Conservation (phyloP, 2,888 invertebrate genomes). For the Empis stercorea region DNA sequence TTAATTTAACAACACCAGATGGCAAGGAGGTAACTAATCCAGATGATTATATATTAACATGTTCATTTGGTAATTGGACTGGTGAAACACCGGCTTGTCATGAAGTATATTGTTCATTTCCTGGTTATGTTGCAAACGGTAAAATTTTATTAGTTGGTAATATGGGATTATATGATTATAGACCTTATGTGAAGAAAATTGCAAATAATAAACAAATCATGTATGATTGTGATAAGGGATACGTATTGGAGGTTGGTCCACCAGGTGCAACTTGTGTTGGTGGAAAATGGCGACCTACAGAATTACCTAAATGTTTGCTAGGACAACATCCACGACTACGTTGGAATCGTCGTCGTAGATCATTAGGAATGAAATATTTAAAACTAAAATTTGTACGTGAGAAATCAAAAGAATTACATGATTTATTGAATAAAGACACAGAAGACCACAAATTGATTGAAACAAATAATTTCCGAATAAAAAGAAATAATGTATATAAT, state of each 20-base stretch:
- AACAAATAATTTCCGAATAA: neutral
- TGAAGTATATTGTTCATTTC: constrained; percentile 86
- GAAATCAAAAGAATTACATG: constrained; percentile 18
- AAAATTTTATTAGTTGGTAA: constrained; percentile 86
- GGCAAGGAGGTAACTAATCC: constrained; percentile 37
- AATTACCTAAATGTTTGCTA: constrained; percentile 69
- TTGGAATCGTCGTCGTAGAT: constrained; percentile 58
- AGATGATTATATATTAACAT: constrained; percentile 60
- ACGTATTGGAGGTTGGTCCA: constrained; percentile 72
- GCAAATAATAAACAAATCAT: constrained; percentile 88
- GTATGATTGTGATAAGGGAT: constrained; percentile 91
- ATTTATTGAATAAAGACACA: neutral
- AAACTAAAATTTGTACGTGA: constrained; percentile 26
- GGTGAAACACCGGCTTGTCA: constrained; percentile 78
- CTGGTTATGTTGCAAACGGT: constrained; percentile 78
- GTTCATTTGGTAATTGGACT: constrained; percentile 91
- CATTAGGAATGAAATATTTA: constrained; percentile 31
- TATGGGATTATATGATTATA: constrained; percentile 91
- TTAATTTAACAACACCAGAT: constrained; percentile 56
- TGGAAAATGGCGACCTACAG: constrained; percentile 84
- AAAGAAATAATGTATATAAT: neutral
- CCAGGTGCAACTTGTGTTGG: constrained; percentile 92
- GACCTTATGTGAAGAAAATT: constrained; percentile 81
- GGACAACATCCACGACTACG: constrained; percentile 79
- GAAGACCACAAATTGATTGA: neutral